A percentile compares a stretch with the other conserved stretches of the same genome.
These are phyloP conservation scores for Cebus imitator DNA, from an alignment of 2,113 vertebrate genomes.

Conservation along the genomic window DNA sequence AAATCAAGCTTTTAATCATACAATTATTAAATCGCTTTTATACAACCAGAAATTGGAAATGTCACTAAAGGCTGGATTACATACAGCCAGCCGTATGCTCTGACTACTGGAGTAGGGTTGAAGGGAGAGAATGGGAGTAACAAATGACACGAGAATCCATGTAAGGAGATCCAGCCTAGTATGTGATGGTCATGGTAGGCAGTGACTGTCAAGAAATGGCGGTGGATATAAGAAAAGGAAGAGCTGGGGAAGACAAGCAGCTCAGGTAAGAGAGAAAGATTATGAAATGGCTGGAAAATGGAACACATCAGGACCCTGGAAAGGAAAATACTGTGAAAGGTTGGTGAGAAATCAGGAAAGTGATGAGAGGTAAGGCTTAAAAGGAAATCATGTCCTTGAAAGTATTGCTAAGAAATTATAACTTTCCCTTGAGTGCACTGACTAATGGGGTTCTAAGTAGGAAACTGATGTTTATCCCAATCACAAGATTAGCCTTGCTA, in stretches of 20 bases:
- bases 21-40: background rate
- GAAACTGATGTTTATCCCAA: background rate
- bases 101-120: accelerated
- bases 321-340: background rate
- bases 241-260: background rate
- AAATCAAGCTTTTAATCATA: background rate
- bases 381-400: background rate
- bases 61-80: background rate
- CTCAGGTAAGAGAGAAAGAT: background rate
- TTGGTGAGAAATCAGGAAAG: background rate
- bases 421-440: background rate
- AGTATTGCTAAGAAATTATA: background rate
- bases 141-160: accelerated
- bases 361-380: background rate
- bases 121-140: accelerated
- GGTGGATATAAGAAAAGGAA: background rate
- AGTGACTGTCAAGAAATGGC: background rate
- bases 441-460: background rate
- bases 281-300: background rate
- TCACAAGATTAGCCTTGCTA: background rate
- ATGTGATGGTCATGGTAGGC: no score
- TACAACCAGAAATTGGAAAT: background rate
- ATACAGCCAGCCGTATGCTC: background rate
- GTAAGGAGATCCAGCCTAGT: background rate
- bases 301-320: background rate